Evolutionary conservation across 2,888 invertebrate genomes (phyloP).

Genomic region (Ophion ellenae): DNA sequence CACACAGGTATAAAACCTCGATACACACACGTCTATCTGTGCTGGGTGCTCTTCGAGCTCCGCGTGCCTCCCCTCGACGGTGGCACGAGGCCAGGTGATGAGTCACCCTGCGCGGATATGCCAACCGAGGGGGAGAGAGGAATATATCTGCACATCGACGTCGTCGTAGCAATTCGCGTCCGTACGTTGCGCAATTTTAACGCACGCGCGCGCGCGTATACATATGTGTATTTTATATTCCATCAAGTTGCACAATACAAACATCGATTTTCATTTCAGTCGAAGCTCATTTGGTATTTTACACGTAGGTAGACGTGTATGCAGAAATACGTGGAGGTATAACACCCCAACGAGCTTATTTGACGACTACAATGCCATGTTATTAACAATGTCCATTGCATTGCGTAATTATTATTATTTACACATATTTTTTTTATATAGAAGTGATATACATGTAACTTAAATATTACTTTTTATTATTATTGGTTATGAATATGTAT

Average conservation of each 20-base stretch:
- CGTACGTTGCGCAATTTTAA: slow-evolving; percentile 70
- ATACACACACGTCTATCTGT: slow-evolving; percentile 4
- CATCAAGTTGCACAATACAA: slow-evolving; percentile 45
- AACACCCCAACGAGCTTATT: no score
- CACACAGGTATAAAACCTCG: slow-evolving; percentile 49
- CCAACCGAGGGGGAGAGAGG: slow-evolving; percentile 64
- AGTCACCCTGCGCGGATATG: slow-evolving; percentile 77
- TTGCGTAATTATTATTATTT: no score
- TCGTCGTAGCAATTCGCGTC: slow-evolving; percentile 32
- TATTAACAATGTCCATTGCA: no score
- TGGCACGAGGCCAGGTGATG: slow-evolving; percentile 80
- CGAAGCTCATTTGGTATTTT: slow-evolving; percentile 28
- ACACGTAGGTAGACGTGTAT: background rate
- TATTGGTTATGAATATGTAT: no score
- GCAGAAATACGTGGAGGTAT: no score
- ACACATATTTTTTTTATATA: no score
- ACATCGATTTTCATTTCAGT: slow-evolving; percentile 42
- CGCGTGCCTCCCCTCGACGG: slow-evolving; percentile 33
- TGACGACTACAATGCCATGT: no score
- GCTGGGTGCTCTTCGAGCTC: slow-evolving; percentile 45
- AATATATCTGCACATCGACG: slow-evolving; percentile 1
- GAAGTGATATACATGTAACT: no score
- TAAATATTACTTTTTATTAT: no score
- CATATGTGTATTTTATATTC: slow-evolving; percentile 32
- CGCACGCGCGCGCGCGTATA: slow-evolving; percentile 6